Conservation (phyloP, 2,797 vertebrate genomes). For the Catostomus latipinnis region DNA sequence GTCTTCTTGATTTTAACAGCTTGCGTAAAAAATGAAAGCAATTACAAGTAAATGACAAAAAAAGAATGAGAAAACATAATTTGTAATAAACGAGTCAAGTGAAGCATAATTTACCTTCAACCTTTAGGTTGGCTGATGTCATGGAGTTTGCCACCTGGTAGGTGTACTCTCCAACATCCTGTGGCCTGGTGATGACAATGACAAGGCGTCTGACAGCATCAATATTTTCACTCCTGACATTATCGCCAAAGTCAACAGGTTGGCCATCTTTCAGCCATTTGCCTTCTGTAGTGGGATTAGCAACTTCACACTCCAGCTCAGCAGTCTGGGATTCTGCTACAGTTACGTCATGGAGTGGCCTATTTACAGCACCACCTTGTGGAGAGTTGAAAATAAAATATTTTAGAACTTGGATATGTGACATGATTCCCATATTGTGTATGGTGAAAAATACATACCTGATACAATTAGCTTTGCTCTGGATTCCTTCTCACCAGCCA, state of each 20-base stretch:
- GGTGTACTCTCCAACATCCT: conserved; percentile 93
- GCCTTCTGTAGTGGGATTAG: conserved; percentile 89
- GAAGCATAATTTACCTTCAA: conserved; percentile 83
- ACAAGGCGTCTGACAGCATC: conserved; percentile 86
- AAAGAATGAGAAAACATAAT: neutral
- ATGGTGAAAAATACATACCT: conserved; percentile 72
- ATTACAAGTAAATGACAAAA: conserved; percentile 55
- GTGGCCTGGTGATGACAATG: conserved; percentile 84
- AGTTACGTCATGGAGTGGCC: conserved; percentile 88
- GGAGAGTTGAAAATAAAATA: neutral
- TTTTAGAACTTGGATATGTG: neutral
- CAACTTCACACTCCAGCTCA: conserved; percentile 91
- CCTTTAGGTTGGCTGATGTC: conserved; percentile 90
- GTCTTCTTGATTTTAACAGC: conserved; percentile 96
- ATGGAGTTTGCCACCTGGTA: conserved; percentile 96
- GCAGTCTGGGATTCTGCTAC: conserved; percentile 94
- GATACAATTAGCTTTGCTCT: conserved; percentile 91
- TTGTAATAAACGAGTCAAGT: neutral
- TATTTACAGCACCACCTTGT: conserved; percentile 93
- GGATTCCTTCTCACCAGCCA: conserved; percentile 93
- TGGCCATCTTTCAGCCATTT: conserved; percentile 91
- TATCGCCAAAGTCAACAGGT: conserved; percentile 80
- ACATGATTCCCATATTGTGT: neutral
- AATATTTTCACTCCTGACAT: conserved; percentile 80
- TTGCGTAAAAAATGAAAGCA: conserved; percentile 58